Conservation (phyloP, 1,140 invertebrate species). For the Conus ventricosus region DNA sequence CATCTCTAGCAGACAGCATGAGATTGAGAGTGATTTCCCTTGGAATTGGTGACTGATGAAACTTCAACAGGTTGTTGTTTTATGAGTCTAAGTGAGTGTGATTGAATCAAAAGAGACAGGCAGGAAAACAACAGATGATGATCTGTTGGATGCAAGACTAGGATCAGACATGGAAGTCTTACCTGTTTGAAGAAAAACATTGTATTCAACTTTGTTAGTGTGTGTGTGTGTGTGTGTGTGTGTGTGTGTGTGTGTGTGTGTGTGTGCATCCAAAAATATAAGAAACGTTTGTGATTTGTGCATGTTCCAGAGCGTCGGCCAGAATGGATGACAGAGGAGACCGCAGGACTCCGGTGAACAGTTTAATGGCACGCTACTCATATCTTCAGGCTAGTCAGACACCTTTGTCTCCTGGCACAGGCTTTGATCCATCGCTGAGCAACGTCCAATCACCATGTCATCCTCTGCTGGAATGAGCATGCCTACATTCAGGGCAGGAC, state of each 20-base stretch:
- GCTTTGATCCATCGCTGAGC: constrained; percentile 3
- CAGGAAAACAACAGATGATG: too few species aligned
- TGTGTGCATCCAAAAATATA: background rate
- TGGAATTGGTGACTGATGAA: too few species aligned
- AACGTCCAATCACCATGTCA: background rate
- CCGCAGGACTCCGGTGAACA: background rate
- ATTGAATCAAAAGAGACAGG: too few species aligned
- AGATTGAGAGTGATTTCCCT: too few species aligned
- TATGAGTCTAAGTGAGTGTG: too few species aligned
- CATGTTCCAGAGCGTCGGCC: background rate
- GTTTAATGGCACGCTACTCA: background rate
- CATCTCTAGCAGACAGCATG: too few species aligned
- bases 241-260: background rate
- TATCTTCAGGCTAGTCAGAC: background rate
- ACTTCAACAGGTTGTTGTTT: too few species aligned
- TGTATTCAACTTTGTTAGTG: background rate
- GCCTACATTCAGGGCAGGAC: background rate
- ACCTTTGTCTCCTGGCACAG: background rate
- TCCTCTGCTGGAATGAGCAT: background rate
- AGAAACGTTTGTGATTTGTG: background rate
- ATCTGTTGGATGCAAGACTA: too few species aligned
- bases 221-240: background rate
- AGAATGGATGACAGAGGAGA: background rate
- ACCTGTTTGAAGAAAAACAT: too few species aligned
- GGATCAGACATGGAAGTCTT: too few species aligned